Conservation (phyloP, 2,888 invertebrate species). For the Falcaria lacertinaria region DNA sequence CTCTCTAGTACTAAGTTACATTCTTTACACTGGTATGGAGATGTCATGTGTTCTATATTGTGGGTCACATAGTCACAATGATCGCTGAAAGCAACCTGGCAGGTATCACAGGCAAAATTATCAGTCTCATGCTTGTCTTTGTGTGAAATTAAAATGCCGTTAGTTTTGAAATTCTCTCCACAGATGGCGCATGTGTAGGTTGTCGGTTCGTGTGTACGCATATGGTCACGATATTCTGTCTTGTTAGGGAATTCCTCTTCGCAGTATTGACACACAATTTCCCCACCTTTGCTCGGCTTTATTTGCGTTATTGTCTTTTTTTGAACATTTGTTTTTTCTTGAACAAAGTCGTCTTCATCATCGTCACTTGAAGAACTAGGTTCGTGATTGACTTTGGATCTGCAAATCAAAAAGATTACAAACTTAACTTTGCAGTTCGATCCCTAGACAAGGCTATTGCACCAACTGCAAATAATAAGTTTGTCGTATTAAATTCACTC, state of each 20-base stretch:
- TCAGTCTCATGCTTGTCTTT: constrained; percentile 21
- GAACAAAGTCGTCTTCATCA: background rate
- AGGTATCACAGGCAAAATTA: constrained; percentile 22
- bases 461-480: no score
- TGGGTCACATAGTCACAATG: constrained; percentile 28
- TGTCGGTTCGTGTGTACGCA: constrained; percentile 3
- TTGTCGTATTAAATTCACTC: no score
- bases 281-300: no score
- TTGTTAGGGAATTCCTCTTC: constrained; percentile 3
- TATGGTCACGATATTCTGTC: constrained; percentile 13
- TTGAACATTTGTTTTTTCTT: background rate
- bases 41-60: constrained; percentile 13
- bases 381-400: background rate
- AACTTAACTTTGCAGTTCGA: no score
- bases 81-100: constrained; percentile 27
- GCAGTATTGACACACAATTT: constrained; percentile 4
- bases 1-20: constrained; percentile 11
- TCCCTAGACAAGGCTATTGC: background rate
- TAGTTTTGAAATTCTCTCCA: constrained; percentile 18
- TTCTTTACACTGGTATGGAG: constrained; percentile 20
- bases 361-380: background rate
- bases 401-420: background rate
- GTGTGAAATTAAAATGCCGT: constrained; percentile 25
- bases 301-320: no score
- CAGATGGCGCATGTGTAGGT: constrained; percentile 23